Evolutionary conservation across 2,113 vertebrate species (phyloP), one percentile per base, ranked within the genome.

Genomic region (Coptodon bakossiorum): DNA sequence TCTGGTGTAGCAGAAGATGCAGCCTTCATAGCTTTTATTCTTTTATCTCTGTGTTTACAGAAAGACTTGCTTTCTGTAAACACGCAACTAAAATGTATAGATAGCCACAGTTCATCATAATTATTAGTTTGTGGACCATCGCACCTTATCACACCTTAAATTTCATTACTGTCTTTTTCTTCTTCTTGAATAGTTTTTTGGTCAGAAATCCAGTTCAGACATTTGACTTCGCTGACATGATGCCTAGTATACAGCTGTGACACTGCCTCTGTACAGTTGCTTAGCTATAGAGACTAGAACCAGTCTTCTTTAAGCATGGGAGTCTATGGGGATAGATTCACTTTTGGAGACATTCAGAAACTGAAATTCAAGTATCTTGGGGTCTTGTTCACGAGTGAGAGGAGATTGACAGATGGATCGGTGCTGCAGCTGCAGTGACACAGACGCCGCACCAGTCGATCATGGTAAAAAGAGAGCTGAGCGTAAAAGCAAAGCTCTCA

Each of bases 11-110:
- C 66, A 43, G 36, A 71, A 43, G 36, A 43, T 43, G n/a, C 36
- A 73, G 38, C 61, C 4, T 66, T 22, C 31, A n/a, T 11, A n/a
- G 34, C 66, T 45, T 43, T 16, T 16, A 43, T 73, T 45, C 5
- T 45, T 24, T 73, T 73, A 45, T 45, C 68, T 13, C 13, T 3
- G 38, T 45, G 38, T 22, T 22, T 22, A 22, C 22, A 22, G 22
- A 24, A 24, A 73, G 22, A 17, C 5, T 14, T 68, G 19, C 63
- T 40, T 16, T 73, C 22, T 73, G 7, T 73, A 73, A 73, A 71
- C 38, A 43, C 13, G 0, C 66, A 43, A 9, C 22, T 0, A 45
- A 6, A 73, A 43, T 1, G 11, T 6, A 6, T 24, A 45, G 12
- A 27, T 4, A 24, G 66, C 38, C 13, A 16, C 22, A 16, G 8